Evolutionary conservation across 2,797 vertebrate genomes (phyloP), one percentile per base, ranked within the genome.

Genomic region (Mus minutoides): DNA sequence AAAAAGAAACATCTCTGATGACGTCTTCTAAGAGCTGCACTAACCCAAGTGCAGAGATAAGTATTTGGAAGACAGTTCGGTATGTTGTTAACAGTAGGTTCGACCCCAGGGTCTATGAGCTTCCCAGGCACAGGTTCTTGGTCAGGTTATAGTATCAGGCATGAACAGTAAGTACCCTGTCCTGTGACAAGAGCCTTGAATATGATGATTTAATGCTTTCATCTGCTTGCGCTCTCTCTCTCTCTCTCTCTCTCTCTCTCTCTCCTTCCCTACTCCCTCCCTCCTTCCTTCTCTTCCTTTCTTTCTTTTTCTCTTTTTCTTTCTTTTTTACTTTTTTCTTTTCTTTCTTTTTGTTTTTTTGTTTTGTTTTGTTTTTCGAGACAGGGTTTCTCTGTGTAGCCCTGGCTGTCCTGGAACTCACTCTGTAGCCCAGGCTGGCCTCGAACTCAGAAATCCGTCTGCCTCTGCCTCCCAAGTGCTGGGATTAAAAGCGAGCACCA

Each of bases 261-360:
- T 17, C 1, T 16, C 14, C 4, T 31, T 67, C 64, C 2, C 12
- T 29, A 13, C 26, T 29, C 11, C 26, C 60, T 29, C 29, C 4
- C 62, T 31, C 12, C 13, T 4, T 64, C 4, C 11, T 12, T 31
- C 29, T 14, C 14, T 16, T 54, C 12, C 13, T 12, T 64, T 34
- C 13, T 12, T 64, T 34, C 26, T 4, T 6, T 13, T n/a, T 14
- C 14, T 7, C 14, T 8, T 7, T 19, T 2, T 8, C 29, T 2
- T 34, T 4, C 71, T 12, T 12, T 5, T 22, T n/a, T 24, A n/a
- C n/a, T 1, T 5, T 37, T 6, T 2, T n/a, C 3, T 17, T 78
- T 11, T 9, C 43, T 34, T 14, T 19, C 17, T 21, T 8, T 37
- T 31, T 46, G 1, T 46, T 46, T 46, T 1, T 46, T 46, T 46